These are phyloP conservation scores for Anguilla marmorata DNA, from an alignment of 2,797 vertebrate genomes.

Conservation along the genomic window DNA sequence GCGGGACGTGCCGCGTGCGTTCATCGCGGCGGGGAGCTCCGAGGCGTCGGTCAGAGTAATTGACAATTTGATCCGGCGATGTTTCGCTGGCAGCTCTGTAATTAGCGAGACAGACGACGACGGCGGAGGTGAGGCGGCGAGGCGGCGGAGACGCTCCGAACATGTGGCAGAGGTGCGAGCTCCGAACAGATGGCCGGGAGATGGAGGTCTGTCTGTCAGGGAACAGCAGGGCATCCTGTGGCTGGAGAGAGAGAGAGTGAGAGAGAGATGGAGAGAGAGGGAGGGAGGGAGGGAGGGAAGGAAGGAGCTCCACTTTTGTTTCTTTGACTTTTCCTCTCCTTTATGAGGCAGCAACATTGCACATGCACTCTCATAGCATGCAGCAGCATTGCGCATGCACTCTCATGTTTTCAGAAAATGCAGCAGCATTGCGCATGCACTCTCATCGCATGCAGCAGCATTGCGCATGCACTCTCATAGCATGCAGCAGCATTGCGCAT, in stretches of 20 bases:
- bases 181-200: slow-evolving; percentile 59
- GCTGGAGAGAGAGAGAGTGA: neutral
- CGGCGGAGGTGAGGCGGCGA: neutral
- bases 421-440: too few relatives aligned
- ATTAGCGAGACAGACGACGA: slow-evolving; percentile 17
- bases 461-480: too few relatives aligned
- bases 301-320: neutral
- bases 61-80: slow-evolving; percentile 19
- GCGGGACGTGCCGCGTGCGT: neutral
- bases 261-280: neutral
- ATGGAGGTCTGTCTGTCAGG: slow-evolving; percentile 30
- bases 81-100: slow-evolving; percentile 16
- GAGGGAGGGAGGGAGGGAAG: neutral
- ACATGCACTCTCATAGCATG: neutral
- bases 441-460: neutral
- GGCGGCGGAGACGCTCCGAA: slow-evolving; percentile 5
- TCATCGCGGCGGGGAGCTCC: neutral
- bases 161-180: slow-evolving; percentile 58
- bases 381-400: too few relatives aligned
- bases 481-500: neutral
- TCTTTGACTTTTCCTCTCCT: neutral
- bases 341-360: neutral
- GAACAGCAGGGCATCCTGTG: neutral
- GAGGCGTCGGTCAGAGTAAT: slow-evolving; percentile 19
- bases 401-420: too few relatives aligned